Evolutionary conservation across 2,888 invertebrate species (phyloP).

Genomic region (Melieria crassipennis): DNA sequence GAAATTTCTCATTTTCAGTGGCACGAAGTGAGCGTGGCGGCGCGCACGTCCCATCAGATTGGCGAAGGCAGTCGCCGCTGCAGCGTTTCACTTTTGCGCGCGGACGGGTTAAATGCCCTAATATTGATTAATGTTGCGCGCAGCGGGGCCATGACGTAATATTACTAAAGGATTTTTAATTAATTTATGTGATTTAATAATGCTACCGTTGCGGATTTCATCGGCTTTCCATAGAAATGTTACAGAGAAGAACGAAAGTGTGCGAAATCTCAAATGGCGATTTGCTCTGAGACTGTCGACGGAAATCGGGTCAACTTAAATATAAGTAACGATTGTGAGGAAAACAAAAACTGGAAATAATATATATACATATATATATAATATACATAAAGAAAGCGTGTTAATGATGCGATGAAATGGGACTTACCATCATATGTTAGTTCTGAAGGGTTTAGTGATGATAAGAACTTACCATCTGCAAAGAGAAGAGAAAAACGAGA

Average conservation of each 20-base stretch:
- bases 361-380: not conserved
- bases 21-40: conserved; percentile 49
- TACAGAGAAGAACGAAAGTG: conserved; percentile 1
- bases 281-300: conserved; percentile 16
- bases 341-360: conserved; percentile 9
- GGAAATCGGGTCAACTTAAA: conserved; percentile 2
- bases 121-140: conserved; percentile 46
- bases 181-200: conserved; percentile 48
- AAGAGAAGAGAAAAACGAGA: conserved; percentile 47
- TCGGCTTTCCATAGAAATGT: conserved; percentile 28
- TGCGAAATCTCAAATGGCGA: not conserved
- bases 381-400: conserved; percentile 38
- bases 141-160: conserved; percentile 38
- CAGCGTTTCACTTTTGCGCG: not conserved
- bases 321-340: conserved; percentile 1
- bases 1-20: conserved; percentile 57
- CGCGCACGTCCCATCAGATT: conserved; percentile 46
- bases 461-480: conserved; percentile 67
- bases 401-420: conserved; percentile 60
- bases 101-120: conserved; percentile 27
- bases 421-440: conserved; percentile 67
- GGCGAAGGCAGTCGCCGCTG: conserved; percentile 16
- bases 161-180: conserved; percentile 39
- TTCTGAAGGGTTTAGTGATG: conserved; percentile 67
- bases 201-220: conserved; percentile 44